Evolutionary conservation across 2,113 vertebrate species (phyloP), one percentile per base, ranked within the genome.

Genomic region (Eonycteris spelaea): DNA sequence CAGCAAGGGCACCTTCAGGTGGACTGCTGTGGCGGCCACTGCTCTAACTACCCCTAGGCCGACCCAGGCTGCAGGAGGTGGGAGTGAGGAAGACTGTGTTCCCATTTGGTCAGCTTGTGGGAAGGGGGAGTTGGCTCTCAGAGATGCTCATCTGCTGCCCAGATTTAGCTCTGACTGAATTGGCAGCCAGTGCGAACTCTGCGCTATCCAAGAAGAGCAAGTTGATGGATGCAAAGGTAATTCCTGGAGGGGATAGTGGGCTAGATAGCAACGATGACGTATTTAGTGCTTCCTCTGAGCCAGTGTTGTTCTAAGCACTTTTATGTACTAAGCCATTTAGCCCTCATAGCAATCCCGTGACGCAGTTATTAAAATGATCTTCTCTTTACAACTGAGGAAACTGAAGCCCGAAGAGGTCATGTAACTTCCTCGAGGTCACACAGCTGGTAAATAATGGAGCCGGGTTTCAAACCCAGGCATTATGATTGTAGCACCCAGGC

Each of bases 341-440:
- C 6, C 9, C 21, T 59, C 21, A n/a, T 0, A 6, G 59, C 30
- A 89, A 38, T 35, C 38, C 57, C 1, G 71, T 0, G 14, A 21
- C 24, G 26, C 0, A 78, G 19, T 6, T 21, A 74, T 67, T 80
- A 77, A 61, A 83, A 51, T n/a, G 6, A 57, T 79, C 48, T 48
- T 94, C 59, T 71, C 19, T 92, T 77, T 33, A 55, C 21, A 82
- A 40, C 12, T 8, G 71, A 71, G 79, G 22, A 74, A 84, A 80
- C 53, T 38, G 61, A 85, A 22, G 59, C n/a, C 77, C 59, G 67
- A 61, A 26, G 15, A 95, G 1, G n/a, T 33, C 22, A 35, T 28
- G 4, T 11, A 43, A 84, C 28, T 88, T 87, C 30, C 59, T 94
- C 30, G 40, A 75, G 51, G 28, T 68, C 43, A 35, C 24, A 28